Percentiles rank a stretch among this genome's conserved stretches.
Evolutionary conservation across 2,888 invertebrate species (phyloP).

Genomic region (Drosophila buzzatii): DNA sequence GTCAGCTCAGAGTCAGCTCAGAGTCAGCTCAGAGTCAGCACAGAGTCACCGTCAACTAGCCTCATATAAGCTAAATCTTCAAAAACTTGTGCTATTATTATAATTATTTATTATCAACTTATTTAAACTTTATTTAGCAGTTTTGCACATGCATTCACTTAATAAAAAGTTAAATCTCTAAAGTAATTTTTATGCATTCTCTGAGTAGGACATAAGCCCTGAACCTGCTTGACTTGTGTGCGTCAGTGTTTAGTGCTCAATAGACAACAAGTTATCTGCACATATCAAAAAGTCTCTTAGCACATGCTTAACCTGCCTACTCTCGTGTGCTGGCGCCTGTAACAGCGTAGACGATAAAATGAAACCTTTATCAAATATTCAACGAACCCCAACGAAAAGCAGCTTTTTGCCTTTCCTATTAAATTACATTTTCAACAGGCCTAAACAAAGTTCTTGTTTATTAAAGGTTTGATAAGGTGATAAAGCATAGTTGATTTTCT

Average conservation of each 20-base stretch:
- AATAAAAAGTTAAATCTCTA: neutral
- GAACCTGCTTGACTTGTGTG: neutral
- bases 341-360: neutral
- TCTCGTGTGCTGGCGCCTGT: neutral
- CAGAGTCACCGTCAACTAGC: too few species aligned
- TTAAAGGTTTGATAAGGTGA: conserved; percentile 1
- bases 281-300: neutral
- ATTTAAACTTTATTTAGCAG: neutral
- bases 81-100: too few species aligned
- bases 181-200: neutral
- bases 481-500: neutral
- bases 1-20: too few species aligned
- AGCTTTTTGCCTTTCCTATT: neutral
- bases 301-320: neutral
- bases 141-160: neutral
- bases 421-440: conserved; percentile 1
- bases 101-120: neutral
- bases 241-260: neutral
- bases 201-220: neutral
- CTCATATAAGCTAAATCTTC: too few species aligned
- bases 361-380: conserved; percentile 16
- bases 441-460: neutral
- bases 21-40: too few species aligned
- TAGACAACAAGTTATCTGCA: neutral
- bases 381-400: conserved; percentile 15